Percentiles rank a stretch among this genome's conserved stretches.
These are phyloP conservation scores for Meganola albula DNA, from an alignment of 2,888 invertebrate species.

Conservation along the genomic window DNA sequence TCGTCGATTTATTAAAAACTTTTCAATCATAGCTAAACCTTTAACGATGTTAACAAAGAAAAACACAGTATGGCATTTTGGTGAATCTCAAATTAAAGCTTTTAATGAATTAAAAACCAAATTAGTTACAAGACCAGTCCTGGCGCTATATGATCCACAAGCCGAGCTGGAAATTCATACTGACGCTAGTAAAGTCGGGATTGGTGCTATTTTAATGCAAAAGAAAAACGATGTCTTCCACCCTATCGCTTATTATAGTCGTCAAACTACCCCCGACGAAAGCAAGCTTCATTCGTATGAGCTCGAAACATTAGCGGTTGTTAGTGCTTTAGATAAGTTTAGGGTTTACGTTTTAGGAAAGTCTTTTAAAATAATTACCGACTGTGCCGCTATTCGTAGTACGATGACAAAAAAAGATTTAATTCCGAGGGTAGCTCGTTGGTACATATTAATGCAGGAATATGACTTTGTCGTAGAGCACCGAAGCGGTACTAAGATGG, in stretches of 20 bases:
- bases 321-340: slow-evolving; percentile 3
- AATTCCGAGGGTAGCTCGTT: slow-evolving; percentile 1
- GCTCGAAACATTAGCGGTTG: slow-evolving; percentile 4
- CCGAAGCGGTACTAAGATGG: slow-evolving; percentile 1
- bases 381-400: slow-evolving; percentile 3
- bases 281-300: slow-evolving; percentile 2
- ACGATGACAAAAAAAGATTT: slow-evolving; percentile 1
- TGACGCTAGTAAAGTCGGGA: slow-evolving; percentile 2
- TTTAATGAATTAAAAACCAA: not conserved
- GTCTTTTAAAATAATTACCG: not conserved
- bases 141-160: slow-evolving; percentile 1
- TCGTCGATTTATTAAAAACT: slow-evolving; percentile 6
- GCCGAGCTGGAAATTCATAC: slow-evolving; percentile 3
- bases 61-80: not conserved
- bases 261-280: slow-evolving; percentile 4
- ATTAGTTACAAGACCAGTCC: slow-evolving; percentile 1
- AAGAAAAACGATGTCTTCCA: slow-evolving; percentile 1
- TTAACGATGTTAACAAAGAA: slow-evolving; percentile 5
- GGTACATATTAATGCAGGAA: slow-evolving; percentile 4
- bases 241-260: slow-evolving; percentile 6
- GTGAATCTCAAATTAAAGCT: not conserved
- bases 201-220: slow-evolving; percentile 6
- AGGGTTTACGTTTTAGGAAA: slow-evolving; percentile 1
- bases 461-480: slow-evolving; percentile 4
- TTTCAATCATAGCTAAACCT: slow-evolving; percentile 6